Evolutionary conservation across 2,797 vertebrate genomes (phyloP).

Genomic region (Anabacerthia variegaticeps): DNA sequence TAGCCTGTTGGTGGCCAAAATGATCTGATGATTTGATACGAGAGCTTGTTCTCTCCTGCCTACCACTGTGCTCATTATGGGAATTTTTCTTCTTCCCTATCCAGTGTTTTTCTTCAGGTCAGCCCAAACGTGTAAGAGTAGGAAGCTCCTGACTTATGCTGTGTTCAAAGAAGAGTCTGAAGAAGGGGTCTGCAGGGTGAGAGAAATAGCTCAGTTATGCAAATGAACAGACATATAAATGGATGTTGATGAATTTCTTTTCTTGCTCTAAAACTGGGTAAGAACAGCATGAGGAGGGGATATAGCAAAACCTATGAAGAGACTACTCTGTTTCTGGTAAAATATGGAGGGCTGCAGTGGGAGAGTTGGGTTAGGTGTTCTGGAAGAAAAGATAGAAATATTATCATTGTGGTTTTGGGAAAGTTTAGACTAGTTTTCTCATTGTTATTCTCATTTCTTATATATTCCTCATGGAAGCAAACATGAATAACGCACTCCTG

Average conservation of each 20-base stretch:
- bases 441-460: not conserved
- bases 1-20: not conserved
- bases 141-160: not conserved
- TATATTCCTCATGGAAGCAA: not conserved
- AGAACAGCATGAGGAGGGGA: not conserved
- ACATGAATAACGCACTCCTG: not conserved
- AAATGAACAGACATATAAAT: not conserved
- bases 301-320: not conserved
- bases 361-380: not conserved
- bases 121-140: not conserved
- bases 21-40: rapidly evolving
- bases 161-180: not conserved
- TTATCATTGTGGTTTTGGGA: not conserved
- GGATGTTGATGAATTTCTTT: not conserved
- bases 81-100: not conserved
- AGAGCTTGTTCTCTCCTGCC: not conserved
- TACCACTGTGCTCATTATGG: not conserved
- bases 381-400: not conserved
- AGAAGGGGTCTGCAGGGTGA: not conserved
- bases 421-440: not conserved
- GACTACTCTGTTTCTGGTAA: not conserved
- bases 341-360: not conserved
- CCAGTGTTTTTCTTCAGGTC: not conserved
- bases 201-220: not conserved
- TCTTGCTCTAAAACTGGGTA: not conserved